Base-by-base conservation (phyloP, 2,888 invertebrate genomes). In the Lydus trimaculatus region DNA sequence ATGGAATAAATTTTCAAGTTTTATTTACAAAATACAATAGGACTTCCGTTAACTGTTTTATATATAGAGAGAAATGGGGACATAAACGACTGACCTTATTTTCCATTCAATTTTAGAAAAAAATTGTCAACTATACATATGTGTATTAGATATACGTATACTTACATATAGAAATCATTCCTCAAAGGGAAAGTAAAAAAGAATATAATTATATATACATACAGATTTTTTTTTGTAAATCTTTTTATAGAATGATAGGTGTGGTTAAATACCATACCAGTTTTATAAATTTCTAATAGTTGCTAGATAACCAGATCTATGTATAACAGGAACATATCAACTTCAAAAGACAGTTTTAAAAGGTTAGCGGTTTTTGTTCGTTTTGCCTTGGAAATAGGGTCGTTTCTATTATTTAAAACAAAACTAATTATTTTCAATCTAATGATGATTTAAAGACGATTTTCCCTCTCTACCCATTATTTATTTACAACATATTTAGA, bases 401-500 rank as follows among this genome's bases (percentile, higher is more conserved):
- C 20, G 20, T 9, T 48, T 20, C n/a, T n/a, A n/a, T n/a, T 5
- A 48, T 48, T 20, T 23, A 48, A 20, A 17, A 9, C 33, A 3
- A 15, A 36, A 36, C 43, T 43, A n/a, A n/a, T n/a, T 43, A n/a
- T 13, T 13, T 13, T 36, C 36, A 11, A 36, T 36, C n/a, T 4
- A 43, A 3, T n/a, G 43, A 43, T 43, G n/a, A n/a, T n/a, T n/a
- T 43, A 43, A 43, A n/a, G n/a, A n/a, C n/a, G n/a, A n/a, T n/a
- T n/a, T n/a, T n/a, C n/a, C n/a, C n/a, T n/a, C n/a, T n/a, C 43
- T n/a, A 17, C 11, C 43, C 17, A 43, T 39, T 25, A n/a, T n/a
- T n/a, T n/a, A n/a, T n/a, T n/a, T n/a, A n/a, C n/a, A 61, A 61
- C 23, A 61, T 61, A 23, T 28, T n/a, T 28, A 63, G 8, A 56